Evolutionary conservation across 1,140 invertebrate species (phyloP).

Genomic region (Saxidomus purpurata): DNA sequence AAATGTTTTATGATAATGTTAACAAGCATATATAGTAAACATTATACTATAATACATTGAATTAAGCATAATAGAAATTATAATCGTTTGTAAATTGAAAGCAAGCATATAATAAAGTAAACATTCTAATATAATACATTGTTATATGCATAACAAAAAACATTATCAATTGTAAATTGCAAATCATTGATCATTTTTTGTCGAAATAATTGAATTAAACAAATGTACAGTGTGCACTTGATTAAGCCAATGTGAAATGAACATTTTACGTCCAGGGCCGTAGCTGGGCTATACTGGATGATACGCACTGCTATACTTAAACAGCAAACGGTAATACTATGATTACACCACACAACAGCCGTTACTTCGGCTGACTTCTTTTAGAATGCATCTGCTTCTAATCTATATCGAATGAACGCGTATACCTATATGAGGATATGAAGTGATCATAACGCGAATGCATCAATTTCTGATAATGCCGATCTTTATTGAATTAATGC

Average conservation of each 20-base stretch:
- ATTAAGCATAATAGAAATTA: no score
- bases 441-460: conserved; percentile 12
- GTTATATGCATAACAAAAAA: no score
- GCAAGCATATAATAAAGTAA: no score
- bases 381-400: conserved; percentile 32
- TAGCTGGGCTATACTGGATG: conserved; percentile 26
- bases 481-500: conserved; percentile 22
- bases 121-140: no score
- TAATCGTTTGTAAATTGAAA: no score
- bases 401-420: no score
- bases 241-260: conserved; percentile 25
- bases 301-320: no score
- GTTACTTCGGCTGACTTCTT: conserved; percentile 32
- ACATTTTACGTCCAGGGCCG: conserved; percentile 21
- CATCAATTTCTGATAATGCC: no score
- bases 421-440: conserved; percentile 19
- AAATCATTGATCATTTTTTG: conserved; percentile 32
- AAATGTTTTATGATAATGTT: no score
- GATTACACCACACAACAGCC: conserved; percentile 15
- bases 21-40: no score
- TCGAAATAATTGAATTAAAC: conserved; percentile 34
- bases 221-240: conserved; percentile 24
- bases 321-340: conserved; percentile 1
- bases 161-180: conserved; percentile 26
- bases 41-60: no score